These are phyloP conservation scores for Aphelinus certus DNA, from an alignment of 1,140 invertebrate genomes.

Conservation along the genomic window DNA sequence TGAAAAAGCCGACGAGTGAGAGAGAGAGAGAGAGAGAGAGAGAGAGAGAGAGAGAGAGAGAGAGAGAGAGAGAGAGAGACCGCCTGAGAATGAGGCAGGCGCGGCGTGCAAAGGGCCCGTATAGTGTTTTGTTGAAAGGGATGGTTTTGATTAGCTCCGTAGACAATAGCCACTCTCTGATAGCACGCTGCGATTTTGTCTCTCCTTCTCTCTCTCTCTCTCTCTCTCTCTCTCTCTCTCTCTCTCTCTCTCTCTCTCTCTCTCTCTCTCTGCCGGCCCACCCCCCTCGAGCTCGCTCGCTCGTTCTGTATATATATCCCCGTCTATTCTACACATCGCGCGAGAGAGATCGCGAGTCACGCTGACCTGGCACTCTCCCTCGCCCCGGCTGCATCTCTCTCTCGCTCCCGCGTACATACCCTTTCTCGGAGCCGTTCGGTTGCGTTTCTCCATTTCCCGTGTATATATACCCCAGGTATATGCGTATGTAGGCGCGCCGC, in stretches of 20 bases:
- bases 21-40: background rate
- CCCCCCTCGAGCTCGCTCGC: constrained; percentile 17
- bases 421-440: no score
- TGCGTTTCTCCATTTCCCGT: constrained; percentile 42
- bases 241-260: constrained; percentile 34
- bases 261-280: constrained; percentile 41
- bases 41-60: background rate
- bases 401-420: no score
- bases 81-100: background rate
- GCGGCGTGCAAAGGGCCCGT: constrained; percentile 19
- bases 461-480: constrained; percentile 34
- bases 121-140: constrained; percentile 59
- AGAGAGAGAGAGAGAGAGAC: no score
- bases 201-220: constrained; percentile 39
- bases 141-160: constrained; percentile 66
- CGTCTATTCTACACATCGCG: no score
- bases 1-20: background rate
- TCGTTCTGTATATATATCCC: no score
- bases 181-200: constrained; percentile 51
- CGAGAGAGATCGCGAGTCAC: no score
- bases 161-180: constrained; percentile 64
- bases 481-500: background rate
- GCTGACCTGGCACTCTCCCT: no score
- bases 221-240: constrained; percentile 38
- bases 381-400: no score